phyloP scores from a whole-genome alignment of 1,140 invertebrate species.

The Polypedilum pembai region DNA sequence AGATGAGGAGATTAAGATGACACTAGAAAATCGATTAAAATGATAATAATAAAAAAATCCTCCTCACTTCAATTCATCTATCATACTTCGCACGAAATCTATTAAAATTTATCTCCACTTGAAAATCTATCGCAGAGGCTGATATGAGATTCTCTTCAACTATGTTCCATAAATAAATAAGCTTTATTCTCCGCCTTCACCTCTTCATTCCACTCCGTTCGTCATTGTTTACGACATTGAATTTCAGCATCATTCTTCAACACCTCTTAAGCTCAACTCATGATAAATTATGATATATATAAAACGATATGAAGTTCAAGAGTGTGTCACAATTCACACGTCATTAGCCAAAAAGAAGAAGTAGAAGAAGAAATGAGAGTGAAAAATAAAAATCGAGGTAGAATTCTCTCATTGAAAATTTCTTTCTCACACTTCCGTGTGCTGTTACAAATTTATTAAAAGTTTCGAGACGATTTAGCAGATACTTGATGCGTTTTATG shows the following conservation, averaged over 20 bases:
- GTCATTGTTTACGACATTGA: background rate
- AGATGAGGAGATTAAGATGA: too few relatives aligned
- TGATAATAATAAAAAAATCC: too few relatives aligned
- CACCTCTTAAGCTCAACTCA: background rate
- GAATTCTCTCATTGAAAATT: background rate
- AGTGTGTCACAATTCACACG: constrained; percentile 16
- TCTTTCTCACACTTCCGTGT: background rate
- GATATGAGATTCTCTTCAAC: too few relatives aligned
- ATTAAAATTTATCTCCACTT: too few relatives aligned
- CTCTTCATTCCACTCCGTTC: too few relatives aligned
- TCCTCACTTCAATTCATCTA: too few relatives aligned
- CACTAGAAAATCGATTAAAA: too few relatives aligned
- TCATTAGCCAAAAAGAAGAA: background rate
- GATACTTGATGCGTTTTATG: background rate
- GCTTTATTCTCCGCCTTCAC: too few relatives aligned
- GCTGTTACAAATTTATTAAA: background rate
- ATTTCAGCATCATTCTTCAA: background rate
- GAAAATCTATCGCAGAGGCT: too few relatives aligned
- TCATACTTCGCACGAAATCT: too few relatives aligned
- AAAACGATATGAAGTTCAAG: constrained; percentile 12
- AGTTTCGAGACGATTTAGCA: background rate
- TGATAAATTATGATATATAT: constrained; percentile 15
- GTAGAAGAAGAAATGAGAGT: background rate
- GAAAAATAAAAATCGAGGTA: constrained; percentile 3
- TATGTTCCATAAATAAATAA: too few relatives aligned